Conservation (phyloP, 2,888 invertebrate genomes). For the Autographa pulchrina region DNA sequence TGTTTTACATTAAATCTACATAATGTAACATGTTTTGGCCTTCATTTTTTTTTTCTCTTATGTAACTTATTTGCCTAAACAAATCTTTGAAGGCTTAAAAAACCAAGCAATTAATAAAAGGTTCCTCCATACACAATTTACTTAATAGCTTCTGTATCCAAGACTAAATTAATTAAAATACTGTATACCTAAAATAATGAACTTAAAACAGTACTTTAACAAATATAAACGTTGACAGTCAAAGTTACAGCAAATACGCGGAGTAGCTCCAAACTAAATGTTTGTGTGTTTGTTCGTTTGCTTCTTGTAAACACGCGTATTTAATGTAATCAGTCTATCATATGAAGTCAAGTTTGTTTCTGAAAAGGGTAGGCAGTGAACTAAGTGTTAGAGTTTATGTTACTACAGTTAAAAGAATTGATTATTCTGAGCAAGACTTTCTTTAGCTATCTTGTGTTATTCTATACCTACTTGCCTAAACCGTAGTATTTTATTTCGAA, state of each 20-base stretch:
- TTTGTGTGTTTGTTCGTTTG: constrained; percentile 4
- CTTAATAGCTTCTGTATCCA: neutral
- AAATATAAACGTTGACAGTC: neutral
- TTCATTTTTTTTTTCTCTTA: no score
- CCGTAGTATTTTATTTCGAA: no score
- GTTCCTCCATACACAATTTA: neutral
- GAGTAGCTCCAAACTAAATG: constrained; percentile 3
- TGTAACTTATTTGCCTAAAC: no score
- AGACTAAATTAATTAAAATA: neutral
- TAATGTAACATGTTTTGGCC: no score
- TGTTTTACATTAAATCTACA: no score
- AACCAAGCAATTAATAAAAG: no score
- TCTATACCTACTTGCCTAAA: no score
- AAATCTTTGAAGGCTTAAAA: no score
- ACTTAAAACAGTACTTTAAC: neutral
- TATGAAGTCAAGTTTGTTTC: neutral
- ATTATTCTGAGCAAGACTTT: no score
- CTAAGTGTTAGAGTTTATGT: neutral
- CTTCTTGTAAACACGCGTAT: neutral
- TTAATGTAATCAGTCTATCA: constrained; percentile 3
- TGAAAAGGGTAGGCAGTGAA: neutral
- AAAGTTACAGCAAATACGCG: neutral
- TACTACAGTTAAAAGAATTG: no score
- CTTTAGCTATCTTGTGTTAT: no score
- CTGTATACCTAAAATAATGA: neutral